Evolutionary conservation across 2,888 invertebrate species (phyloP), one percentile per base, ranked within the genome.

Genomic region (Megamerina dolium): DNA sequence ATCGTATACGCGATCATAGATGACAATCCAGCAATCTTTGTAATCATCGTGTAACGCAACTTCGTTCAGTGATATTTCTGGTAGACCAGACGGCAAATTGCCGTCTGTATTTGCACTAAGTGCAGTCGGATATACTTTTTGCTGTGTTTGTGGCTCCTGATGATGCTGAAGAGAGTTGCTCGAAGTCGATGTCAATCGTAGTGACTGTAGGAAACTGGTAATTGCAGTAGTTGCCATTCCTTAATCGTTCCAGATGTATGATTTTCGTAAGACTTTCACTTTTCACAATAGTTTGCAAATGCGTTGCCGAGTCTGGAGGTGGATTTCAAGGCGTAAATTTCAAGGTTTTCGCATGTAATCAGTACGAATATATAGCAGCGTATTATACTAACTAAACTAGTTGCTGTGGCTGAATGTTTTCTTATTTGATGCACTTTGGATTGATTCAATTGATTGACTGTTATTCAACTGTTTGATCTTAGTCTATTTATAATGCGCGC

Each of bases 1-100:
- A 61, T 91, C 83, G 66, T 89, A 91, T 10, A 92, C 85, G 44
- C 85, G 81, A 73, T 92, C 90, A 66, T 85, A 87, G 35, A 92
- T 79, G n/a, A 87, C 79, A 38, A 90, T 75, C 91, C 91, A 91
- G 68, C 90, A 91, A 63, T 88, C 86, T 12, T 77, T 68, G 5
- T 70, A 67, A 14, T 76, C 75, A 61, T 88, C 88, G 61, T 91
- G 91, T 60, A 77, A 77, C 5, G 83, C 75, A 4, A 91, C 85
- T 71, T 90, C 83, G 37, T 82, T 78, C 39, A 91, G 73, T n/a
- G 78, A 76, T 41, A 86, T 82, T 52, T 63, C 63, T 5, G 61
- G 59, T 20, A 69, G 42, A 8, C 43, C 45, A 19, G 42, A 35
- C 2, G 41, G 37, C 8, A 41, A 21, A 1, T 13, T 20, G 14